Conservation (phyloP, 2,888 invertebrate species). For the Thysanoteuthis rhombus region DNA sequence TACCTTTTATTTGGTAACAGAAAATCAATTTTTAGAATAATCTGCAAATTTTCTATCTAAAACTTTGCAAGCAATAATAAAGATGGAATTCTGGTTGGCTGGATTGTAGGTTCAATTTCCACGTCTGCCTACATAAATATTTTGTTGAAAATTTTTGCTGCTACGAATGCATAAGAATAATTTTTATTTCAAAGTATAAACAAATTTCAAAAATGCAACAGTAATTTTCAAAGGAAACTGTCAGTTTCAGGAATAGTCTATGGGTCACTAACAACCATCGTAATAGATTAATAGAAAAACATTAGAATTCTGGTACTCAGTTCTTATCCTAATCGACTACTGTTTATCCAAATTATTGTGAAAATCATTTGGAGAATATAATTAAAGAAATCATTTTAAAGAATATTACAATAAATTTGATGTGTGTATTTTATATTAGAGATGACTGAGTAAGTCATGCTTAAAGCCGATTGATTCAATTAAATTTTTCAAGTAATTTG, state of each 20-base stretch:
- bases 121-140: neutral
- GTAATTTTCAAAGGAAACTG: neutral
- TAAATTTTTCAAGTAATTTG: no score
- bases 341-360: neutral
- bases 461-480: no score
- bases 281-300: neutral
- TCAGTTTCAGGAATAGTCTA: neutral
- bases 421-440: no score
- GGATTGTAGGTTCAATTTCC: neutral
- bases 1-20: no score
- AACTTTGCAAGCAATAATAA: no score
- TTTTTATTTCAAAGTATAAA: neutral
- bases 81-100: no score
- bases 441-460: no score
- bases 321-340: neutral
- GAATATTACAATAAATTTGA: no score
- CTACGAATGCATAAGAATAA: neutral
- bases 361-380: neutral
- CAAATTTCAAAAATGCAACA: neutral
- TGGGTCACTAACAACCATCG: neutral
- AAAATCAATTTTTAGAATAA: no score
- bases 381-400: no score
- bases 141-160: neutral
- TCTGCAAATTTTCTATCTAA: no score
- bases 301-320: neutral